These are phyloP conservation scores for Cecidostiba fungosa DNA, from an alignment of 2,888 invertebrate genomes.

Conservation along the genomic window DNA sequence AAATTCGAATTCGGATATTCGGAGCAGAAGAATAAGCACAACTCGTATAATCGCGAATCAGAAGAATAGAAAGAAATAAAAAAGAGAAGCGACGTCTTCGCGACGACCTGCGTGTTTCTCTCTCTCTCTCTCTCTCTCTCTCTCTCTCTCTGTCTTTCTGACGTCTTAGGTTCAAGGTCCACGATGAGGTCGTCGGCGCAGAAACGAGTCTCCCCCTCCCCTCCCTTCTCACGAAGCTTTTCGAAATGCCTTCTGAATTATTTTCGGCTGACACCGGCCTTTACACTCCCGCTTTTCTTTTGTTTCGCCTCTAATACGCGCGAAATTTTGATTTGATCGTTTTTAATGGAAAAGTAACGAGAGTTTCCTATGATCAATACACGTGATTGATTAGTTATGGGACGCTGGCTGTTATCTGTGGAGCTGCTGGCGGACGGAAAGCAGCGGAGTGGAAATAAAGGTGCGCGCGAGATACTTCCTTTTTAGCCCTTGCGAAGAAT, in stretches of 20 bases:
- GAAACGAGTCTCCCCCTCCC: slow-evolving; percentile 9
- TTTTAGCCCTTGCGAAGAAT: too few species aligned
- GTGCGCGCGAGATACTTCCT: too few species aligned
- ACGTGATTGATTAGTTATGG: neutral
- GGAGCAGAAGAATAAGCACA: neutral
- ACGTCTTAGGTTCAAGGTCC: slow-evolving; percentile 60
- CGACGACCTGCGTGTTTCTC: neutral
- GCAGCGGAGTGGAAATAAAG: too few species aligned
- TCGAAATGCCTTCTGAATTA: slow-evolving; percentile 17
- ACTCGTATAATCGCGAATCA: neutral
- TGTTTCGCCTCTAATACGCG: neutral
- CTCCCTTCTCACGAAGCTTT: neutral
- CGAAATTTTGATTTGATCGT: neutral
- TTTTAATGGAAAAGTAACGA: neutral
- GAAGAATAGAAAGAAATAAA: neutral
- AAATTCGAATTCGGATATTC: neutral
- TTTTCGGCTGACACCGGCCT: slow-evolving; percentile 7
- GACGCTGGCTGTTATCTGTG: too few species aligned
- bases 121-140: neutral
- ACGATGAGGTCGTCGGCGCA: slow-evolving; percentile 33
- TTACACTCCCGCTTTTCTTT: neutral
- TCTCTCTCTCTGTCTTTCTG: neutral
- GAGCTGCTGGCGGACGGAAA: too few species aligned
- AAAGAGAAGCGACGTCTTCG: neutral
- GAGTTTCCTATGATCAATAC: neutral